Percentiles rank a stretch among this genome's conserved stretches.
These are phyloP conservation scores for Proteles cristata DNA, from an alignment of 2,113 vertebrate species.

Conservation along the genomic window DNA sequence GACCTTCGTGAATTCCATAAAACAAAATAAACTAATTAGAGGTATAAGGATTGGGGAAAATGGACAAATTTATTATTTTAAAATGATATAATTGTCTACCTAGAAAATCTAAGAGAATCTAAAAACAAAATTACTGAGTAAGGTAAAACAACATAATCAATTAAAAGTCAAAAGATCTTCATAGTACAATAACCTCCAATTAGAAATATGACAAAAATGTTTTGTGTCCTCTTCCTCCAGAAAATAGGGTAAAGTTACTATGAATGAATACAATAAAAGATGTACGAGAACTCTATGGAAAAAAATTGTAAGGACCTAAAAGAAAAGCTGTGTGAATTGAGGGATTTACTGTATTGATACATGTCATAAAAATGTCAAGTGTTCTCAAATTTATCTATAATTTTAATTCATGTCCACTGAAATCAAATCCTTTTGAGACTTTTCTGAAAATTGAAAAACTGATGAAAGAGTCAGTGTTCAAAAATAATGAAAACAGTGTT, in stretches of 20 bases:
- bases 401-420: conserved; percentile 13
- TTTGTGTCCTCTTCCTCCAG: background rate
- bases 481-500: background rate
- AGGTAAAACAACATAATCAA: background rate
- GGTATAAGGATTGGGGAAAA: background rate
- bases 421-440: background rate
- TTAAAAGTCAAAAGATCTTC: background rate
- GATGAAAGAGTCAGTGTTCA: background rate
- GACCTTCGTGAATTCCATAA: background rate
- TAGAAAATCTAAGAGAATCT: background rate
- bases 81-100: background rate
- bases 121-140: background rate
- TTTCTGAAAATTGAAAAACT: background rate
- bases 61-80: background rate
- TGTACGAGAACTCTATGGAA: background rate
- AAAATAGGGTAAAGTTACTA: background rate
- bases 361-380: background rate
- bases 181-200: background rate
- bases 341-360: background rate
- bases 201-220: background rate
- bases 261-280: background rate
- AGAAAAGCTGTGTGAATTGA: background rate
- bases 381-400: background rate
- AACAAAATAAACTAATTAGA: background rate
- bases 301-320: background rate